Base-by-base conservation (phyloP, 2,113 vertebrate species). In the Suricata suricatta region DNA sequence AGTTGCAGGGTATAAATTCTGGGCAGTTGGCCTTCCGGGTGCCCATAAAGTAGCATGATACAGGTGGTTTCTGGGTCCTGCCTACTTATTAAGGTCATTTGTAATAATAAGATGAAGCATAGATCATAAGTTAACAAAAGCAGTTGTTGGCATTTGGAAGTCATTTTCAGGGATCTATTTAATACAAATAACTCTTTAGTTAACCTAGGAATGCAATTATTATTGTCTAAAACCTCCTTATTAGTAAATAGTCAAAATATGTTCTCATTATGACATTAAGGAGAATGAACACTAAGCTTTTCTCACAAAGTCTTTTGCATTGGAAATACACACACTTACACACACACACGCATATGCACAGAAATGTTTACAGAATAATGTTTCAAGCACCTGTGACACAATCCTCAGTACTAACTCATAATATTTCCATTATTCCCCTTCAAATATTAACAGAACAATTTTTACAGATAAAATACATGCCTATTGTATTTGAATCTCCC, bases 41-140 rank as follows among this genome's bases (percentile, higher is more conserved):
- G 7, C 38, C 66, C 63, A 81, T 93, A 96, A 97, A 97, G 85
- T 72, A 83, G 82, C 25, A 74, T 47, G 8, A 35, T 50, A 64
- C 52, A 54, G 66, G 93, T 66, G 17, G 88, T 38, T 89, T 63
- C 64, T 74, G 27, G 2, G 15, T 79, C 35, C 16, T 95, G 54
- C n/a, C 57, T 93, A 33, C 17, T 94, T 92, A 71, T 35, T 87
- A 95, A 96, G 63, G 84, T 97, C 96, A 98, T 27, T 92, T 16
- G 10, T 93, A 95, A 96, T 83, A 83, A 83, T 66, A 96, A 63
- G 38, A 95, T 92, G 33, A 80, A 83, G 11, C 44, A 77, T 3
- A 68, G 54, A 81, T 72, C 90, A 57, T 83, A 97, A 95, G 68
- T 89, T 89, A 96, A 89, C 79, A 95, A 54, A 88, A 84, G 81